Evolutionary conservation across 2,888 invertebrate species (phyloP).

Genomic region (Cheilosia vernalis): DNA sequence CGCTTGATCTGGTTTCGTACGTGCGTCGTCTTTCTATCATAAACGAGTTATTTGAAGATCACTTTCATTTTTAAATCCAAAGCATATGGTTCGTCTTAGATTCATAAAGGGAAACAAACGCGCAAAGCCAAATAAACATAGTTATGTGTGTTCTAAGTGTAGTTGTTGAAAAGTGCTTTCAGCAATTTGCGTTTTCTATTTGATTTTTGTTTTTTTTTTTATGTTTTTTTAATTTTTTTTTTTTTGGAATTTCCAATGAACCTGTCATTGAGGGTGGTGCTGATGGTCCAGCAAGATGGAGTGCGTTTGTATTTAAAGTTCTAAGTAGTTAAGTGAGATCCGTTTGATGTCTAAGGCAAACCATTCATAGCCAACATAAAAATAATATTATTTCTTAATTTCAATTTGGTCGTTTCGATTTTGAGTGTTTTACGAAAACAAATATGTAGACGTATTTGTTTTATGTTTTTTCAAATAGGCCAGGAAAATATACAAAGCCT

Average conservation of each 20-base stretch:
- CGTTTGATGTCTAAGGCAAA: too few species aligned
- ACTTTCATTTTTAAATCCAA: background rate
- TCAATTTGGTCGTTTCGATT: too few species aligned
- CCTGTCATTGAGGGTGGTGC: too few species aligned
- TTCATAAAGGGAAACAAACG: conserved; percentile 25
- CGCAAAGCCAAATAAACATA: background rate
- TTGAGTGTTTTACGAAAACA: too few species aligned
- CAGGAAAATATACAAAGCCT: too few species aligned
- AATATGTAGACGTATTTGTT: too few species aligned
- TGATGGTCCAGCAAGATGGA: background rate
- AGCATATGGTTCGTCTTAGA: conserved; percentile 43
- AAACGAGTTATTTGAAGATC: conserved; percentile 16
- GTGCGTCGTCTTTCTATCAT: background rate
- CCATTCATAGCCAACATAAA: too few species aligned
- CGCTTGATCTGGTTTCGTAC: background rate
- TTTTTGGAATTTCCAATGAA: background rate
- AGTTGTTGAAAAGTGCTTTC: conserved; percentile 54
- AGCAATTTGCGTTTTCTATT: background rate
- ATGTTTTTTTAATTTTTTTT: background rate
- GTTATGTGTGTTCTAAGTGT: conserved; percentile 31
- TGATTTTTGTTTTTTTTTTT: conserved; percentile 3
- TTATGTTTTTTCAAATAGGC: too few species aligned
- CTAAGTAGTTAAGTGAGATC: too few species aligned
- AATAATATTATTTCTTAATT: too few species aligned
- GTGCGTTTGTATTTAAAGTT: background rate